Conservation (phyloP, 1,140 invertebrate species). For the Sogatella furcifera region DNA sequence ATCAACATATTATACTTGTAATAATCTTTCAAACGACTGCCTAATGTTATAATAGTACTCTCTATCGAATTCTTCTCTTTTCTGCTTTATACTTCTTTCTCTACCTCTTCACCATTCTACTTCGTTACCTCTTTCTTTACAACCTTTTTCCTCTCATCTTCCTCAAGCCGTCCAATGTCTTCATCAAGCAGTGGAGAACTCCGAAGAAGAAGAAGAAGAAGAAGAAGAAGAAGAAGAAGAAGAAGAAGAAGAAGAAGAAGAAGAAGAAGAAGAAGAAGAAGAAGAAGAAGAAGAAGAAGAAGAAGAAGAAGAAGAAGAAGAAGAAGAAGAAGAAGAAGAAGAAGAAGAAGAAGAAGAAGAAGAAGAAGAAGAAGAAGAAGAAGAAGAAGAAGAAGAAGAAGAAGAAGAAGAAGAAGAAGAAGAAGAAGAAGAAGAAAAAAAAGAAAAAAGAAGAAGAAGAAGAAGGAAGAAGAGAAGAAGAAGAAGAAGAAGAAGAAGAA, state of each 20-base stretch:
- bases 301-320: constrained; percentile 2
- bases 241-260: constrained; percentile 5
- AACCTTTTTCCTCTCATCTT: too few species aligned
- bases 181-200: too few species aligned
- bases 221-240: not conserved
- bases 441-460: not conserved
- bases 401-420: not conserved
- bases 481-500: constrained; percentile 2
- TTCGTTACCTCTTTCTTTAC: too few species aligned
- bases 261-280: constrained; percentile 1
- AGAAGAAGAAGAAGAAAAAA: not conserved
- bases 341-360: constrained; percentile 2
- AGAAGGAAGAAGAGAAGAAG: not conserved
- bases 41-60: too few species aligned
- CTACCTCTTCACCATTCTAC: too few species aligned
- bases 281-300: constrained; percentile 2
- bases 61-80: too few species aligned
- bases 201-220: not conserved
- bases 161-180: too few species aligned
- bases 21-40: too few species aligned
- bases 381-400: not conserved
- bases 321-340: constrained; percentile 2
- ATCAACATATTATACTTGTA: too few species aligned
- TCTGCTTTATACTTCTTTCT: too few species aligned
- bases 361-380: not conserved